Conservation (phyloP, 2,888 invertebrate genomes). For the Leucoma salicis region DNA sequence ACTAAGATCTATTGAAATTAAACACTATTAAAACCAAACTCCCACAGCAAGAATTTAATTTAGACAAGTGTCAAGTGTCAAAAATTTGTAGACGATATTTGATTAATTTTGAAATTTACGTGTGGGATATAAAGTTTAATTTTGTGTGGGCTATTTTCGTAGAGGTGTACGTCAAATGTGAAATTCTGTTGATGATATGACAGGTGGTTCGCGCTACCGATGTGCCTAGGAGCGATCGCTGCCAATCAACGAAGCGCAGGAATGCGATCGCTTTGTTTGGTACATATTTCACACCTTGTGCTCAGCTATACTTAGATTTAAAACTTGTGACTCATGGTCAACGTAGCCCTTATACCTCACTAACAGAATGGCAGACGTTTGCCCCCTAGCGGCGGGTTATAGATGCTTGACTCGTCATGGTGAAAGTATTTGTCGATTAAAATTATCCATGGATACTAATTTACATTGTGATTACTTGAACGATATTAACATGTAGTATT, state of each 20-base stretch:
- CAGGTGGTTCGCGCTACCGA: constrained; percentile 73
- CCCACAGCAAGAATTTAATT: constrained; percentile 12
- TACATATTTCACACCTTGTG: too few species aligned
- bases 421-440: too few species aligned
- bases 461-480: too few species aligned
- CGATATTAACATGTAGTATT: too few species aligned
- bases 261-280: constrained; percentile 38
- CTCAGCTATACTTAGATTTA: too few species aligned
- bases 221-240: constrained; percentile 29
- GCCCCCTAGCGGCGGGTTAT: too few species aligned
- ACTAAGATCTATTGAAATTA: constrained; percentile 18
- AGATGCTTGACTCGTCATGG: too few species aligned
- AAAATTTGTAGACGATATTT: constrained; percentile 1
- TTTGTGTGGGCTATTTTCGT: constrained; percentile 2
- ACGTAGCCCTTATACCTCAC: too few species aligned
- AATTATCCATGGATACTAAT: too few species aligned
- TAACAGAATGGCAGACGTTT: too few species aligned
- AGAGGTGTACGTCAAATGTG: constrained; percentile 36
- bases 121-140: neutral
- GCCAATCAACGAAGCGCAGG: constrained; percentile 47
- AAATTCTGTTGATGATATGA: constrained; percentile 56
- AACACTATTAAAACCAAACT: constrained; percentile 18
- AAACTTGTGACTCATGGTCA: too few species aligned
- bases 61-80: constrained; percentile 41
- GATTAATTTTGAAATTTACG: constrained; percentile 1